These are phyloP conservation scores for Enoplosus armatus DNA, from an alignment of 2,797 vertebrate genomes.

Conservation along the genomic window DNA sequence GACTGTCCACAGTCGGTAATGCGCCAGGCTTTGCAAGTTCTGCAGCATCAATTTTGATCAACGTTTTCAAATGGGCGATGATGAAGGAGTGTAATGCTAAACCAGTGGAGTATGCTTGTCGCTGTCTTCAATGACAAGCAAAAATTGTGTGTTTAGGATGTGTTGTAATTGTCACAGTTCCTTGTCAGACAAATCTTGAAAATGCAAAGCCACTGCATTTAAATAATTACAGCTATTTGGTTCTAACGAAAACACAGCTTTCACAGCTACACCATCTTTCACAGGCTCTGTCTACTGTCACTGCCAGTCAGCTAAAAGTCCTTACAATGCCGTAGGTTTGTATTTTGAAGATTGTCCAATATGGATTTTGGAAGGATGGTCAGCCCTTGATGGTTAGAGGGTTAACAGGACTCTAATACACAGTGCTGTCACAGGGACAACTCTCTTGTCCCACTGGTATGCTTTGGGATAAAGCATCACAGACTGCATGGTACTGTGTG, in stretches of 20 bases:
- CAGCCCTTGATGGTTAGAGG: neutral
- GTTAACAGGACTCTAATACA: neutral
- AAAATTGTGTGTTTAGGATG: neutral
- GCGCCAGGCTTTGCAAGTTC: neutral
- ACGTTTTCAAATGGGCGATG: neutral
- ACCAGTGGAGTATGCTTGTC: neutral
- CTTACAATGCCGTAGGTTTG: neutral
- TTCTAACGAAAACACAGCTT: neutral
- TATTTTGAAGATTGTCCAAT: neutral
- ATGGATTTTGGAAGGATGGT: neutral
- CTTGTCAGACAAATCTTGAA: neutral
- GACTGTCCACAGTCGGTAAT: neutral
- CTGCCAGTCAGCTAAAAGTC: neutral
- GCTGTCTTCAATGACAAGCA: neutral
- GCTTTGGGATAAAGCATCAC: neutral
- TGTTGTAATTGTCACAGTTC: neutral
- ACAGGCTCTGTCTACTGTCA: neutral
- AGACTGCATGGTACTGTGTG: neutral
- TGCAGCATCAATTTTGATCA: neutral
- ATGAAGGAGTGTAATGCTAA: neutral
- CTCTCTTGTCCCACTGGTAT: neutral
- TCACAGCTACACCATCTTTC: neutral
- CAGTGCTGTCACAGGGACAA: neutral
- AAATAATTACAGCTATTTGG: neutral
- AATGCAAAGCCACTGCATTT: neutral